Evolutionary conservation across 2,888 invertebrate genomes (phyloP), one percentile per base, ranked within the genome.

Genomic region (Synanthedon formicaeformis): DNA sequence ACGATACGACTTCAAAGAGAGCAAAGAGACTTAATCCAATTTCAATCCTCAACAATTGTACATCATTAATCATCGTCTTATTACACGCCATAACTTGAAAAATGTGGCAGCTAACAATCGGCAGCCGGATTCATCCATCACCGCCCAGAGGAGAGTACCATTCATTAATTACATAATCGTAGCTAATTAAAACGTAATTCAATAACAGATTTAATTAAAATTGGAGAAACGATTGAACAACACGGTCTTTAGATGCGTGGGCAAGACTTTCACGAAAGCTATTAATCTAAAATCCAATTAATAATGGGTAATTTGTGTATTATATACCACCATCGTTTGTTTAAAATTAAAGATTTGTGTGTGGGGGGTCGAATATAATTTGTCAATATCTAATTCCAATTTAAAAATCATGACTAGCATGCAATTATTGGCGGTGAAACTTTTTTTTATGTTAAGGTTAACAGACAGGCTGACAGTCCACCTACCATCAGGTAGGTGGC

Each of bases 261-360:
- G 67, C 64, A 58, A 60, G 64, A 63, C 62, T 73, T 77, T 63
- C 60, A 59, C 62, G 68, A 67, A 62, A 67, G 71, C 73, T 67
- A 81, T 80, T 78, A 81, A 82, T 83, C 79, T 81, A 73, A 80
- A 80, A 84, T 80, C 79, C 80, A 75, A 76, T 75, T 74, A 77
- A 61, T 63, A 63, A 61, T 62, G 62, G 59, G 60, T 71, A 67
- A 40, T 72, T 70, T 69, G 67, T 67, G 69, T 65, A 71, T 71
- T 68, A 71, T 73, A 68, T 66, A 67, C 65, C 64, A 59, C 66
- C 64, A 59, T 64, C 63, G 62, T 63, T 64, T 67, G 68, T 72
- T 73, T 73, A 69, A 69, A 77, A 60, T 58, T 56, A 68, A 73
- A 67, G 67, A 66, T 65, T 53, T 53, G 40, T 52, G 13, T 45